These are phyloP conservation scores for Mesoclemmys tuberculata DNA, from an alignment of 2,113 vertebrate genomes.

Conservation along the genomic window DNA sequence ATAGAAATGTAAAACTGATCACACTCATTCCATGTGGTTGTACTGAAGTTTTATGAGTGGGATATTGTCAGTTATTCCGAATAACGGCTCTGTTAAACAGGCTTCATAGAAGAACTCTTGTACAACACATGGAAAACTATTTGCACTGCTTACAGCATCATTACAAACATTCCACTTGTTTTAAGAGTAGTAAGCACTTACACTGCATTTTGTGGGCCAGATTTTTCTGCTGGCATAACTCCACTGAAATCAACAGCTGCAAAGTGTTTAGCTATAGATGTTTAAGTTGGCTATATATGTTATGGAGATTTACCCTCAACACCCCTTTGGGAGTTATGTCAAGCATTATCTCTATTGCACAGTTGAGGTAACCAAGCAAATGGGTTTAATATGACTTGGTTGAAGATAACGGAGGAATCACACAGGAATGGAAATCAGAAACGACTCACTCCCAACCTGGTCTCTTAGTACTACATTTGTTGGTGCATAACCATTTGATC, in stretches of 20 bases:
- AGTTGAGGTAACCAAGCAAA: neutral
- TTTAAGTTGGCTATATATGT: neutral
- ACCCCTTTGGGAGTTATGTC: neutral
- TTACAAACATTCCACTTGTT: neutral
- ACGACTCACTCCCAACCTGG: neutral
- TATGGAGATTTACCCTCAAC: neutral
- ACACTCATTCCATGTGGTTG: neutral
- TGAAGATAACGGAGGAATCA: neutral
- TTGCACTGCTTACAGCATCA: neutral
- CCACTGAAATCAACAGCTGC: neutral
- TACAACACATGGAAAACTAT: neutral
- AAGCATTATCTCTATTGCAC: neutral
- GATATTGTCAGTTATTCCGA: neutral
- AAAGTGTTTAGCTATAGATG: neutral
- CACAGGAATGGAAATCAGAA: neutral
- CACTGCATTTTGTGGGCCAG: neutral
- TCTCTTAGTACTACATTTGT: neutral
- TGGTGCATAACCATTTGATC: neutral
- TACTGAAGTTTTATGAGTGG: neutral
- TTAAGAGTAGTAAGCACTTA: neutral
- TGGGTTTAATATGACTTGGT: neutral
- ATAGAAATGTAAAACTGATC: neutral
- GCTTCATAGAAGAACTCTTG: neutral
- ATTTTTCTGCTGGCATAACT: neutral
- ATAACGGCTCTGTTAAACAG: neutral